These are phyloP conservation scores for Gymnopithys bicolor DNA, from an alignment of 2,797 vertebrate species.

Conservation along the genomic window DNA sequence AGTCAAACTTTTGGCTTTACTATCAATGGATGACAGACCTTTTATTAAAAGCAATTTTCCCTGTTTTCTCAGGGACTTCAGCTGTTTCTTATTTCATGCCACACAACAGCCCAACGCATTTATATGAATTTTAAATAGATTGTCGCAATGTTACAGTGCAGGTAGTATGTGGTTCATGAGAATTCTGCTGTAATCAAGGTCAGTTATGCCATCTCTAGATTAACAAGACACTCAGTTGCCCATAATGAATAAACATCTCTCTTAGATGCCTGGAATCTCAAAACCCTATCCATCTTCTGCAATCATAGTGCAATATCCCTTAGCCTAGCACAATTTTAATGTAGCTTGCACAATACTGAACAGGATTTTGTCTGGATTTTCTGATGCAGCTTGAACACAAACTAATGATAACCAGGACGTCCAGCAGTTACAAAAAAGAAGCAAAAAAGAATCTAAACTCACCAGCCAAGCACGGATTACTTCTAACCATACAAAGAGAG, in stretches of 20 bases:
- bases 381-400: neutral
- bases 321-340: neutral
- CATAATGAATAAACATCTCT: neutral
- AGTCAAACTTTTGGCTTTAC: neutral
- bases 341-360: neutral
- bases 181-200: neutral
- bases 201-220: neutral
- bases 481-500: neutral
- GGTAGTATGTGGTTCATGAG: neutral
- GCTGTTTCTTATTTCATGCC: neutral
- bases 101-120: neutral
- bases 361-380: neutral
- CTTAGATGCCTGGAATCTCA: neutral
- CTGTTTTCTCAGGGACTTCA: neutral
- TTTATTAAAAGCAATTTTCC: constrained; percentile 7
- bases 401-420: neutral
- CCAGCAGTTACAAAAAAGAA: neutral
- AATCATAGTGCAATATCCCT: neutral
- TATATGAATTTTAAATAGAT: neutral
- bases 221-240: neutral
- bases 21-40: neutral
- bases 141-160: neutral
- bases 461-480: neutral
- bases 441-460: neutral
- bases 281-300: neutral